These are phyloP conservation scores for Pangasius krempfi DNA, from an alignment of 2,797 vertebrate genomes.

Conservation along the genomic window DNA sequence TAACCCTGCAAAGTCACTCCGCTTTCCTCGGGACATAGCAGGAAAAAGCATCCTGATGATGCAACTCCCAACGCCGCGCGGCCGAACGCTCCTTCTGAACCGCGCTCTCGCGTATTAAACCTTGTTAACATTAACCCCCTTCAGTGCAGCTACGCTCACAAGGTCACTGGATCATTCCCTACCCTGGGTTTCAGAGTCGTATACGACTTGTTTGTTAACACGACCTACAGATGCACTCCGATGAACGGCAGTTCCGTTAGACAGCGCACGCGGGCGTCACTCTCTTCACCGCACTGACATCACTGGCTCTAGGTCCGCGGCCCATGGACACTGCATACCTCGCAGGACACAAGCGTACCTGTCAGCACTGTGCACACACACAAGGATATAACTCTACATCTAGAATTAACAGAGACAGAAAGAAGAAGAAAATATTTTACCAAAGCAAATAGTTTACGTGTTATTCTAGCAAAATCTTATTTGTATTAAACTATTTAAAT, in stretches of 20 bases:
- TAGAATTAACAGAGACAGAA: not conserved
- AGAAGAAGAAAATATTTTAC: not conserved
- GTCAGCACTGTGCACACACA: conserved; percentile 35
- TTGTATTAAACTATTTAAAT: too few relatives aligned
- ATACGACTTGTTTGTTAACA: not conserved
- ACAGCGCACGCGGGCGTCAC: not conserved
- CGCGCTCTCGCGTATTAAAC: not conserved
- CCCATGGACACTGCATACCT: conserved; percentile 21
- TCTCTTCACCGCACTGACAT: not conserved
- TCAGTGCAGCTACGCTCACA: not conserved
- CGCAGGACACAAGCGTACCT: conserved; percentile 37
- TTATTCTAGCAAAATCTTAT: too few relatives aligned
- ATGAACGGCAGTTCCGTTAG: not conserved
- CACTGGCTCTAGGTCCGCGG: not conserved
- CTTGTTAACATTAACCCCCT: not conserved
- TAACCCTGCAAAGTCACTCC: not conserved
- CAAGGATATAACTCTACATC: not conserved
- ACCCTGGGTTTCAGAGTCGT: not conserved
- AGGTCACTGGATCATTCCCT: not conserved
- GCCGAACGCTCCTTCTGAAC: not conserved
- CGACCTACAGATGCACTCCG: not conserved
- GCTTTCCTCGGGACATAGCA: not conserved
- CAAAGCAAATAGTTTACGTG: not conserved
- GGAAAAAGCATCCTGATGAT: not conserved
- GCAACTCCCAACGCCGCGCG: not conserved